These are phyloP conservation scores for Autographa gamma DNA, from an alignment of 2,888 invertebrate genomes.

Conservation along the genomic window DNA sequence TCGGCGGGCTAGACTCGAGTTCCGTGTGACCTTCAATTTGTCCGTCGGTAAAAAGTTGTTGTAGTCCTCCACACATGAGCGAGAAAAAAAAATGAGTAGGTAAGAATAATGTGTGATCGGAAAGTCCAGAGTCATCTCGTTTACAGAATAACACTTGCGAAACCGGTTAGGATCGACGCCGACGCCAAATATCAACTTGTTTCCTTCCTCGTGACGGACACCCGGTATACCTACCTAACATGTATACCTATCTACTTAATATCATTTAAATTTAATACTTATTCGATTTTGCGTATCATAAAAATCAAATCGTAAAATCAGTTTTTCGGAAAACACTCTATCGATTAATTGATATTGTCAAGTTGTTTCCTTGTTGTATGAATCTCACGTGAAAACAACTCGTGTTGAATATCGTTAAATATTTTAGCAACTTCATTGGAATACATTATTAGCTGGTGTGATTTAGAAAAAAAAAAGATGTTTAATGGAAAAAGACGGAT, in stretches of 20 bases:
- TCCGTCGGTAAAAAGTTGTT: conserved; percentile 79
- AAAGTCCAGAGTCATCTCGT: conserved; percentile 86
- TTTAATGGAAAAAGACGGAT: too few relatives aligned
- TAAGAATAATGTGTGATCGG: conserved; percentile 77
- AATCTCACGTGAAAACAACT: neutral
- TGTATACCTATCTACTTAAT: conserved; percentile 36
- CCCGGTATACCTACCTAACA: conserved; percentile 43
- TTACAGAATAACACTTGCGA: conserved; percentile 87
- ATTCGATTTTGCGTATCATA: conserved; percentile 23
- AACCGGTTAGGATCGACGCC: conserved; percentile 80
- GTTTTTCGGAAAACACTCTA: neutral
- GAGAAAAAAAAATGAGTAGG: conserved; percentile 62
- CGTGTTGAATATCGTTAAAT: too few relatives aligned
- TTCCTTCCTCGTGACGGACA: conserved; percentile 83
- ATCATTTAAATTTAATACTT: conserved; percentile 34
- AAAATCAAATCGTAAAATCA: neutral
- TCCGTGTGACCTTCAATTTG: conserved; percentile 81
- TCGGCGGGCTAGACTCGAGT: conserved; percentile 74
- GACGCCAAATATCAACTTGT: conserved; percentile 83
- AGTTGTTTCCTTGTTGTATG: neutral
- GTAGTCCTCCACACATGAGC: conserved; percentile 69
- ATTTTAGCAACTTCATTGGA: too few relatives aligned
- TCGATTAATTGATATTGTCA: neutral
- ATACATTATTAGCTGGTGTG: too few relatives aligned
- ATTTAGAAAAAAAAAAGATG: too few relatives aligned